Base-by-base conservation (phyloP, 1,140 invertebrate genomes). In the Drosophila nikananu region DNA sequence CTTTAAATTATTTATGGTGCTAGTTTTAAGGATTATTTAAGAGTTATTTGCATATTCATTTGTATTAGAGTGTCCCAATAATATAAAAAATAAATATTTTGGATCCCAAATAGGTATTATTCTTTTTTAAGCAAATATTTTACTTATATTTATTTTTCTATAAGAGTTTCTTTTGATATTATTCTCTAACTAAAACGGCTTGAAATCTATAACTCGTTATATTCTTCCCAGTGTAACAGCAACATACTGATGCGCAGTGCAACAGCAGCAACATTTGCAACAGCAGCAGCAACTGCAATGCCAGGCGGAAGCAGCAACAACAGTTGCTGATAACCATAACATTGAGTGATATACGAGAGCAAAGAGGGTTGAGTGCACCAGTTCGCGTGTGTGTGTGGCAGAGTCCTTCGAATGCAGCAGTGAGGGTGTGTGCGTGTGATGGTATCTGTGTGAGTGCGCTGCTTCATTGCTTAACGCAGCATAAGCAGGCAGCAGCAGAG, bases 271-370 rank as follows among this genome's bases (percentile, higher is more conserved):
- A n/a, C 41, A 48, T 58, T n/a, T 25, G 17, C 61, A 65, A n/a
- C 65, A 42, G 58, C 65, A 67, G 39, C 64, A 67, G 44, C 54
- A 73, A 73, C 67, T 72, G 70, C 54, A 77, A 70, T 68, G 57
- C 74, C 39, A 57, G 51, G 75, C 76, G 76, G 75, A 79, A 59
- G 76, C 74, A 64, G 63, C 77, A 89, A 71, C 83, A 84, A 89
- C 83, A 84, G 70, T 78, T 77, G 81, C 84, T 90, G 84, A 89
- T 89, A 89, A 90, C 86, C 81, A 89, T 89, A 89, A 84, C 86
- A 84, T 73, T 89, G 84, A 89, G 86, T 90, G 86, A 89, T 90
- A 89, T 89, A 90, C 81, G 68, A 79, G 77, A 44, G 64, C 75
- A 42, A 49, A 59, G 55, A 42, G 60, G 55, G 58, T 59, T 78